phyloP scores from a whole-genome alignment of 2,888 invertebrate species.

The Opisthograptis luteolata region DNA sequence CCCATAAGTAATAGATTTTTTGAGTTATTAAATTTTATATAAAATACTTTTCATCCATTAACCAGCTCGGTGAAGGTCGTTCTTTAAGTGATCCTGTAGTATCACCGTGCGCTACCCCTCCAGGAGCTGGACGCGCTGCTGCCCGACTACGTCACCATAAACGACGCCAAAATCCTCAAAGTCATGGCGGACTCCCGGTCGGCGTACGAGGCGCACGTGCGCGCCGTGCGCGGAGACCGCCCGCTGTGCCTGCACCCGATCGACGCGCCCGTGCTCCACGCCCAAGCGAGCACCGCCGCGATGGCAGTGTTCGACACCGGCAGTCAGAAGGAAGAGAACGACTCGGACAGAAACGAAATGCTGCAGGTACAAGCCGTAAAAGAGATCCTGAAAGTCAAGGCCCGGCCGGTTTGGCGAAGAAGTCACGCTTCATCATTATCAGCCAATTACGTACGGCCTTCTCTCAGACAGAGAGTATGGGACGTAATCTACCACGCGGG shows the following conservation, averaged over 20 bases:
- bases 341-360: conserved; percentile 28
- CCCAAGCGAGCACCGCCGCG: conserved; percentile 25
- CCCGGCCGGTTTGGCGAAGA: too few species aligned
- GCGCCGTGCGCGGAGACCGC: conserved; percentile 6
- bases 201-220: conserved; percentile 36
- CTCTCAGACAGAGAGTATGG: too few species aligned
- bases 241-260: conserved; percentile 36
- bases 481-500: too few species aligned
- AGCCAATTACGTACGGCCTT: too few species aligned
- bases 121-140: conserved; percentile 45
- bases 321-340: conserved; percentile 24
- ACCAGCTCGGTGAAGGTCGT: too few species aligned
- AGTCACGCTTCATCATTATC: too few species aligned
- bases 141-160: conserved; percentile 38
- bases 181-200: conserved; percentile 29
- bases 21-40: too few species aligned
- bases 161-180: conserved; percentile 43
- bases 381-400: too few species aligned
- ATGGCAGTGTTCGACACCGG: conserved; percentile 19
- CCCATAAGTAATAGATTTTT: too few species aligned
- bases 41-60: too few species aligned
- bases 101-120: conserved; percentile 18
- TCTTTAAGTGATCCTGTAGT: too few species aligned
- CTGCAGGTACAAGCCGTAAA: conserved; percentile 17
- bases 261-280: conserved; percentile 32